Evolutionary conservation across 2,113 vertebrate species (phyloP).

Genomic region (Octodon degus): DNA sequence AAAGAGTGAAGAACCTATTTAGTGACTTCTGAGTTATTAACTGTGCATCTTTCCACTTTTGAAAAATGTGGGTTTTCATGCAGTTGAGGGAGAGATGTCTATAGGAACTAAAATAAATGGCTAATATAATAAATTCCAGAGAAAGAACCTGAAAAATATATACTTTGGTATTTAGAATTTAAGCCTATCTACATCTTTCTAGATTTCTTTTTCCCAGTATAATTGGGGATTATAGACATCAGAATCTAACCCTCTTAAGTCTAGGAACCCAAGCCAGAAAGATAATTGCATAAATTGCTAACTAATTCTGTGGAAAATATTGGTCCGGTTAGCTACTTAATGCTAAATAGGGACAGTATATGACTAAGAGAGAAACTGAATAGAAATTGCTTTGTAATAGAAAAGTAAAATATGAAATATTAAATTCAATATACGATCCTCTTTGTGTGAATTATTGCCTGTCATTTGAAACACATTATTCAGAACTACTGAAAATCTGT

Average conservation of each 20-base stretch:
- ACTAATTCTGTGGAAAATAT: background rate
- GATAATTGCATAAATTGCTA: conserved; percentile 14
- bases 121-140: background rate
- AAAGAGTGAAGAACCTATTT: background rate
- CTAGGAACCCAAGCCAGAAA: background rate
- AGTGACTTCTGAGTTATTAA: background rate
- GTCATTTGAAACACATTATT: conserved; percentile 78
- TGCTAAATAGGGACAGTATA: background rate
- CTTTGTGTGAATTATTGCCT: conserved; percentile 81
- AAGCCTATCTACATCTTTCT: background rate
- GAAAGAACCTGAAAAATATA: background rate
- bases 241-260: background rate
- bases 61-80: background rate
- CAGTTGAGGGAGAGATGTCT: background rate
- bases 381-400: conserved; percentile 59
- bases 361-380: conserved; percentile 63
- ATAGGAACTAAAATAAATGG: background rate
- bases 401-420: conserved; percentile 68
- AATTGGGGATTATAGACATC: background rate
- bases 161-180: background rate
- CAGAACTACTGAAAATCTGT: conserved; percentile 73
- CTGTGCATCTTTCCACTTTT: background rate
- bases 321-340: conserved; percentile 2
- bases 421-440: conserved; percentile 63
- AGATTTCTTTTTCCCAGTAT: background rate